A percentile compares a stretch with the other conserved stretches of the same genome.
Evolutionary conservation across 2,888 invertebrate species (phyloP).

Genomic region (Dyspetes luteomarginatus): DNA sequence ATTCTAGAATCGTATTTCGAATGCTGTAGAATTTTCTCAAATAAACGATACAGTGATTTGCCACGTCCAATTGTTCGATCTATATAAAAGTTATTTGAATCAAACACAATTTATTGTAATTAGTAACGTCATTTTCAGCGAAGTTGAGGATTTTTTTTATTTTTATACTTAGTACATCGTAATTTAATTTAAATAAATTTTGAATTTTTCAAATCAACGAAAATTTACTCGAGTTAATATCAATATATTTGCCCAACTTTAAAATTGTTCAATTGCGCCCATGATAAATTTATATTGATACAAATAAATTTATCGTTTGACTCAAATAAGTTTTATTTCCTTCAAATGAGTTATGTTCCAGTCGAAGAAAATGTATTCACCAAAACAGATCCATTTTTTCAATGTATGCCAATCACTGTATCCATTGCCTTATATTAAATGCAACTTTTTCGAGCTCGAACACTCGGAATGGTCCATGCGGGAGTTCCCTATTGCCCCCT

Average conservation of each 20-base stretch:
- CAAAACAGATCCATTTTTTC: not conserved
- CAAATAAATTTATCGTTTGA: no score
- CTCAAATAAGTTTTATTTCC: no score
- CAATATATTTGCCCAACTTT: not conserved
- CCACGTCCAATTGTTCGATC: no score
- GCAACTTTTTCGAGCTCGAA: slow-evolving; percentile 72
- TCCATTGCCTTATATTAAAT: slow-evolving; percentile 67
- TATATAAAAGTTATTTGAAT: no score
- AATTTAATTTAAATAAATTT: not conserved
- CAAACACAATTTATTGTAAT: no score
- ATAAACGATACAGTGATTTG: no score
- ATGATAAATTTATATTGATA: not conserved
- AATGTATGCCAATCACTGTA: not conserved
- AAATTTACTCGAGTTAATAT: not conserved
- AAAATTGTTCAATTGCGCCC: not conserved
- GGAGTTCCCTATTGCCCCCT: slow-evolving; percentile 5
- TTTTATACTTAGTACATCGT: no score
- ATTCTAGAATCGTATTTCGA: not conserved
- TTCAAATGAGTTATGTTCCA: no score
- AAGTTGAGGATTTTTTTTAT: no score
- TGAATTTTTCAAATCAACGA: not conserved
- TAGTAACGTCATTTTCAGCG: no score
- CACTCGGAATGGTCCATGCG: slow-evolving; percentile 62
- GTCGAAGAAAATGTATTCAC: no score
- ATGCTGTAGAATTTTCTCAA: not conserved